Evolutionary conservation across 2,888 invertebrate genomes (phyloP).

Genomic region (Trichacis sp.): DNA sequence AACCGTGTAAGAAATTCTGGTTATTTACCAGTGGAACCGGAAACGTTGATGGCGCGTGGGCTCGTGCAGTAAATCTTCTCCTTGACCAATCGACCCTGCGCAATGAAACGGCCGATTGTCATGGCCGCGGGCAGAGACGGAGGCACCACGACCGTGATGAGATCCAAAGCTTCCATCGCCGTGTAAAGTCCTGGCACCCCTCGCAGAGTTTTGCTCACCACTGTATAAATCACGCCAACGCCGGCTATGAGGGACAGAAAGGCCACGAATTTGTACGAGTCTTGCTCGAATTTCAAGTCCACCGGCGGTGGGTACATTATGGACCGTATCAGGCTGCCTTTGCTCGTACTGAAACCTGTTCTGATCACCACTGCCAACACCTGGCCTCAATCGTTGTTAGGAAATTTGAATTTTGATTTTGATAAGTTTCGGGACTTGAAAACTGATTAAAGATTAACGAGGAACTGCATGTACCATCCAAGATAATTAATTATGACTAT

Average conservation of each 20-base stretch:
- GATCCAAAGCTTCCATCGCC: constrained; percentile 85
- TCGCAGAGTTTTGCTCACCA: constrained; percentile 84
- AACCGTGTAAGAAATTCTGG: too few relatives aligned
- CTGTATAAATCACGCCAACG: constrained; percentile 85
- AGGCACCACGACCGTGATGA: constrained; percentile 95
- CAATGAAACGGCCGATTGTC: constrained; percentile 91
- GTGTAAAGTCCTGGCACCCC: constrained; percentile 75
- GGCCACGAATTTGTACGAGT: constrained; percentile 82
- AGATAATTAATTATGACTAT: too few relatives aligned
- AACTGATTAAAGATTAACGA: too few relatives aligned
- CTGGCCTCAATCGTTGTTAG: too few relatives aligned
- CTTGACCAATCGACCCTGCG: constrained; percentile 84
- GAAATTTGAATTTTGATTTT: constrained; percentile 78
- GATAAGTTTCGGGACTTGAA: too few relatives aligned
- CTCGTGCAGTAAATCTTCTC: constrained; percentile 91
- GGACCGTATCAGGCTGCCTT: constrained; percentile 83
- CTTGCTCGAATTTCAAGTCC: constrained; percentile 82
- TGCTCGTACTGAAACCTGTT: constrained; percentile 84
- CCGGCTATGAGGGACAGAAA: constrained; percentile 79
- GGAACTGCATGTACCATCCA: too few relatives aligned
- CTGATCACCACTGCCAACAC: constrained; percentile 53
- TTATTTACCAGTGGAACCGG: constrained; percentile 79
- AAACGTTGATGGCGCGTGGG: constrained; percentile 92
- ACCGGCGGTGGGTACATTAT: constrained; percentile 84
- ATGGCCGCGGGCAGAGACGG: constrained; percentile 96